phyloP scores from a whole-genome alignment of 1,140 invertebrate genomes.

The Lepidurus apus region DNA sequence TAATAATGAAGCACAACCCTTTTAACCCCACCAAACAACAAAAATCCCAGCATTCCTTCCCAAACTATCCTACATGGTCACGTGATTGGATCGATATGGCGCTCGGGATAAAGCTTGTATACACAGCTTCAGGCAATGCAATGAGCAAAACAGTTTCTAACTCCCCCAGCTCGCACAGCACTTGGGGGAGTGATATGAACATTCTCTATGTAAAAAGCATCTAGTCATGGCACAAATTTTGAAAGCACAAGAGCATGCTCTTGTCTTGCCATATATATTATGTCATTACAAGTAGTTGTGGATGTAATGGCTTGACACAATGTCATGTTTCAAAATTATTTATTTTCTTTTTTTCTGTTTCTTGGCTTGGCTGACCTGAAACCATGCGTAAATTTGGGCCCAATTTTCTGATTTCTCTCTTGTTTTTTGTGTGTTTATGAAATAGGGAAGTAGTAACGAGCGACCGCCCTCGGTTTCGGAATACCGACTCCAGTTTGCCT shows the following conservation, averaged over 20 bases:
- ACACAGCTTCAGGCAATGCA: slow-evolving; percentile 1
- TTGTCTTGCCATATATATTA: not conserved
- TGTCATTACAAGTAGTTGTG: not conserved
- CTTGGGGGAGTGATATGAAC: not conserved
- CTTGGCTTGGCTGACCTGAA: not conserved
- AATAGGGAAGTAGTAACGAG: slow-evolving; percentile 19
- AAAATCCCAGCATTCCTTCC: not conserved
- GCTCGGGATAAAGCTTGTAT: not conserved
- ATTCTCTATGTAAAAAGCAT: not conserved
- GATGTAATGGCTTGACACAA: not conserved
- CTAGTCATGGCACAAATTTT: not conserved
- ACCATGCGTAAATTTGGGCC: not conserved
- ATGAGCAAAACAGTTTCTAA: not conserved
- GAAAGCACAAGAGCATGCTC: not conserved
- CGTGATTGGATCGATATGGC: slow-evolving; percentile 14
- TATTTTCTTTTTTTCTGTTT: not conserved
- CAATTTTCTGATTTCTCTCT: not conserved
- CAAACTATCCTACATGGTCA: not conserved
- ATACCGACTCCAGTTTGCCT: slow-evolving; percentile 80
- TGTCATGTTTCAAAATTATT: not conserved
- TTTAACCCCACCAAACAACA: not conserved
- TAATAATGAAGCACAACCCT: not conserved
- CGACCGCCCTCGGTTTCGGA: slow-evolving; percentile 49
- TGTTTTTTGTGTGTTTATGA: not conserved
- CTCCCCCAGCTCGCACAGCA: not conserved